Base-by-base conservation (phyloP, 2,888 invertebrate genomes). In the Cheilosia impressa region DNA sequence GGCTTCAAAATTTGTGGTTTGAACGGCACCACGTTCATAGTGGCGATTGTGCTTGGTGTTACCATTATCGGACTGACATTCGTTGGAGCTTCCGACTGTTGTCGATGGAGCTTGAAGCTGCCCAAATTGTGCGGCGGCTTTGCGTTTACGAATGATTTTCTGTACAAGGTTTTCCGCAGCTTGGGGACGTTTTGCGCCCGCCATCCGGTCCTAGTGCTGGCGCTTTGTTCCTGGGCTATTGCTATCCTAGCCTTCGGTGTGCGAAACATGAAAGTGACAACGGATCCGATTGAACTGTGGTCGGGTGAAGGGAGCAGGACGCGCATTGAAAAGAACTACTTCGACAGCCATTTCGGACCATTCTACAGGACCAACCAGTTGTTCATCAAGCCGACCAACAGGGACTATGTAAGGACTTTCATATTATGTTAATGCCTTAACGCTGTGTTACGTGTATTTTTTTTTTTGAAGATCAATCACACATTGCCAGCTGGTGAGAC, bases 251-350 rank as follows among this genome's bases (percentile, higher is more conserved):
- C 94, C 4, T 94, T 94, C 87, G 98, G 98, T n/a, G 93, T 95
- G 10, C 76, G 93, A 0, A 93, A 93, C 72, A 91, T 98, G 87
- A 92, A 94, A 81, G 93, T 99, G 1, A 98, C 97, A 0, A 95
- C 97, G 0, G 95, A 98, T 91, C 98, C 99, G 0, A 95, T 98
- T 1, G 96, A 99, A 90, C 94, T 99, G 53, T 99, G 99, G 99
- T 97, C 98, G 0, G 94, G 97, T 0, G 96, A 97, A 1, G 92
- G 93, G 31, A 98, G 98, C 88, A 93, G 94, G 80, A 96, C 98
- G 43, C 94, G 98, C 77, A 90, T 94, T 50, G 97, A 99, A 90
- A 96, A 98, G 90, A 94, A 97, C 83, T 98, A 96, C 90, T 99
- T 96, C 89, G 98, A 99, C 91, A 92, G 94, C 15, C 95, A 96